These are phyloP conservation scores for Entomyzon cyanotis DNA, from an alignment of 2,113 vertebrate species.

Conservation along the genomic window DNA sequence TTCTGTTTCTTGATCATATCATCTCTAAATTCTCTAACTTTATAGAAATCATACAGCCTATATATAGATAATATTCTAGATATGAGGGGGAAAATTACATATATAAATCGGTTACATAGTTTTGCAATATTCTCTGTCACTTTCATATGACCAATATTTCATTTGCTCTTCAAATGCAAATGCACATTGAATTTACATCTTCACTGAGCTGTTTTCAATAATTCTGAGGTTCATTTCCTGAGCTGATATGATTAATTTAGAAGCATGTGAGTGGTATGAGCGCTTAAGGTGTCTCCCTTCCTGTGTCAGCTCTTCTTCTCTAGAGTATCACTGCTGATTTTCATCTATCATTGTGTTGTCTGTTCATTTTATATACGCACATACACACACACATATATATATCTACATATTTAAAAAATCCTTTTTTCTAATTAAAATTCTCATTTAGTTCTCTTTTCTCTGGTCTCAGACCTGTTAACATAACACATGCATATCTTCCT, in stretches of 20 bases:
- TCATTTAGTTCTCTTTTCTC: neutral
- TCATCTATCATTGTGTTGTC: neutral
- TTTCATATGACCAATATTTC: neutral
- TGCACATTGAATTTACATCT: neutral
- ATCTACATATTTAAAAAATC: neutral
- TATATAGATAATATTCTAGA: neutral
- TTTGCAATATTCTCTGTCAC: neutral
- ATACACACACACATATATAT: too few species aligned
- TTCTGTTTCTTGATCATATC: neutral
- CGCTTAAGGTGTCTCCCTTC: neutral
- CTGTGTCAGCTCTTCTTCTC: neutral
- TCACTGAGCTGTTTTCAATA: neutral
- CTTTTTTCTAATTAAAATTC: neutral
- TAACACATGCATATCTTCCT: neutral
- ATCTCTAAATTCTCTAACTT: neutral
- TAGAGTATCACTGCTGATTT: neutral
- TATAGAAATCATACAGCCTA: neutral
- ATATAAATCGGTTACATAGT: neutral
- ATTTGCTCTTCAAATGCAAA: neutral
- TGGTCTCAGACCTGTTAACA: neutral
- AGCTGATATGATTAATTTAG: conserved; percentile 28
- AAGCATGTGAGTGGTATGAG: neutral
- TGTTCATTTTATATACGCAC: neutral
- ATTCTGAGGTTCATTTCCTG: conserved; percentile 7
- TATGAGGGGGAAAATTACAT: neutral